Base-by-base conservation (phyloP, 2,797 vertebrate genomes). In the Geotrypetes seraphini region DNA sequence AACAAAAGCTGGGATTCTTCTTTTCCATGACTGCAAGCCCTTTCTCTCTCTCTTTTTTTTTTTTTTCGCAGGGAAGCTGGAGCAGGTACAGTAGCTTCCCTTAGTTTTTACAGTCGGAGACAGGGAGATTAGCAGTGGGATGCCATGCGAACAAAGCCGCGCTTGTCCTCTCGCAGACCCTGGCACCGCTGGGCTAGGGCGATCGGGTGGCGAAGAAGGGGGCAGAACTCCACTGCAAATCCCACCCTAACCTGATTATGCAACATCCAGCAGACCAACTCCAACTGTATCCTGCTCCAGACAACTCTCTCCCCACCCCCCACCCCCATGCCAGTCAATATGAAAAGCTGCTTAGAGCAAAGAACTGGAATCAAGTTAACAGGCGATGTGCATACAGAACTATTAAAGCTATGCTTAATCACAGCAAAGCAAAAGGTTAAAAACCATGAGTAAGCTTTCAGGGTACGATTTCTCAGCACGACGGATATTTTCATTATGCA, bases 371-470 rank as follows among this genome's bases (percentile, higher is more conserved):
- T n/a, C n/a, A n/a, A n/a, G n/a, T n/a, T 13, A 16, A 34, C 35
- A 18, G 25, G 35, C 27, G 27, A 39, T 45, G 44, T 37, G 50
- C 55, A 63, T 59, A 50, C 41, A 50, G 40, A 12, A 20, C 33
- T 9, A 51, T 53, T 36, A 13, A 28, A 14, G 31, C 57, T 24
- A 39, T 47, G 54, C 53, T 39, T 41, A 50, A 57, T 52, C 59
- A 27, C 35, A 39, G 61, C 52, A 11, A 19, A 12, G n/a, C 6
- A 11, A 12, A 10, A 3, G n/a, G 3, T 5, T 42, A 60, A 46
- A 17, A 10, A n/a, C n/a, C 46, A 52, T 63, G 62, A 69, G 57
- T 69, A 66, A 66, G 62, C 60, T n/a, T n/a, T n/a, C n/a, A n/a
- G n/a, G n/a, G n/a, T n/a, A n/a, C n/a, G n/a, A n/a, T n/a, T n/a